A percentile compares a stretch with the other conserved stretches of the same genome.
Conservation (phyloP, 1,140 invertebrate genomes). For the Helicorthomorpha holstii region DNA sequence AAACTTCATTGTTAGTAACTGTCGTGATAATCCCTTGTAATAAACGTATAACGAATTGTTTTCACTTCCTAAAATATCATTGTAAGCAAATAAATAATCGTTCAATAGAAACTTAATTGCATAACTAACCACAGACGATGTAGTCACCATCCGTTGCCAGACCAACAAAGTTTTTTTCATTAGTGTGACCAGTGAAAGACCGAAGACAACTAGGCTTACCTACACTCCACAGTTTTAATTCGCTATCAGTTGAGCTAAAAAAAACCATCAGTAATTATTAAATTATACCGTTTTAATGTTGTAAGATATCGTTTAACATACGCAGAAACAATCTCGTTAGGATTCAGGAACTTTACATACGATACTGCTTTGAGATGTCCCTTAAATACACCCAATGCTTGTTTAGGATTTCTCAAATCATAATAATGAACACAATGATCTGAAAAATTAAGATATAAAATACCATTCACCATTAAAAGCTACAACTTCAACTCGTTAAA, state of each 20-base stretch:
- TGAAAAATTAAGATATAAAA: constrained; percentile 13
- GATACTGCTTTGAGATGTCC: constrained; percentile 91
- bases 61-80: constrained; percentile 44
- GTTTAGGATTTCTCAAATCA: constrained; percentile 70
- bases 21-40: constrained; percentile 76
- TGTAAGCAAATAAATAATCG: constrained; percentile 9
- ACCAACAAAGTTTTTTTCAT: constrained; percentile 95
- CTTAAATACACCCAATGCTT: constrained; percentile 66
- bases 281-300: not conserved
- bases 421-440: constrained; percentile 97
- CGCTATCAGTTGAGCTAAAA: constrained; percentile 68
- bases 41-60: constrained; percentile 90
- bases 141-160: constrained; percentile 89
- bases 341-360: constrained; percentile 87
- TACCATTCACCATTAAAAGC: not conserved
- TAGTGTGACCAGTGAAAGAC: constrained; percentile 82
- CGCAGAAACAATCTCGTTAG: constrained; percentile 77
- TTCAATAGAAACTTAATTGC: constrained; percentile 4
- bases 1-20: constrained; percentile 75
- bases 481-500: not conserved
- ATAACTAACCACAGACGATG: constrained; percentile 64
- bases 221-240: constrained; percentile 85
- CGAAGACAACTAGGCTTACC: constrained; percentile 59
- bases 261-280: not conserved
- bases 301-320: constrained; percentile 19